Evolutionary conservation across 2,888 invertebrate genomes (phyloP).

Genomic region (Agrochola litura): DNA sequence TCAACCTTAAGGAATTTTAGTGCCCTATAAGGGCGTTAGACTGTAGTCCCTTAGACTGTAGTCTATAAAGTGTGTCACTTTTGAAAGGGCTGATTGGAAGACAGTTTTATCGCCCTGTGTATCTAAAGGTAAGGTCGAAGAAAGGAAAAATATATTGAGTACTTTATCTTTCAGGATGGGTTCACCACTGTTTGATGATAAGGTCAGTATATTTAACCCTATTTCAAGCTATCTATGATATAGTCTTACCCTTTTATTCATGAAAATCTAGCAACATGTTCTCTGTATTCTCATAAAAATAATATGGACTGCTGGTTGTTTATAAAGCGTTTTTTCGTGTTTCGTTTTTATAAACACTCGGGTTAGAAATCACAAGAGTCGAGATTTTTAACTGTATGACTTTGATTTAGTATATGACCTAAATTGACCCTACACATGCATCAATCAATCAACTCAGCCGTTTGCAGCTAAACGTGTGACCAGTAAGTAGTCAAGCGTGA

Average conservation of each 20-base stretch:
- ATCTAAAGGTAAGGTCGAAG: conserved; percentile 37
- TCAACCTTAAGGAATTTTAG: conserved; percentile 64
- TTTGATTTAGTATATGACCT: conserved; percentile 44
- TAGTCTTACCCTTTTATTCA: conserved; percentile 12
- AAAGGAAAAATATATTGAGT: conserved; percentile 55
- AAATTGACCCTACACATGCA: conserved; percentile 30
- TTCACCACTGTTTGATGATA: conserved; percentile 32
- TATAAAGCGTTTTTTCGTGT: background rate
- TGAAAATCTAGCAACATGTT: conserved; percentile 11
- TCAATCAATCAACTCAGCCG: conserved; percentile 19
- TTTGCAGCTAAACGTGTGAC: background rate
- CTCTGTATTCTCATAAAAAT: conserved; percentile 1
- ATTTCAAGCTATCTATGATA: conserved; percentile 20
- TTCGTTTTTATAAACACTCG: background rate
- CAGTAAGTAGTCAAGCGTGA: background rate
- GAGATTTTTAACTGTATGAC: conserved; percentile 16
- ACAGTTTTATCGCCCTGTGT: conserved; percentile 55
- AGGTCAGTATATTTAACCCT: conserved; percentile 39
- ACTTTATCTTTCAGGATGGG: conserved; percentile 35
- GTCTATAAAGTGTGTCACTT: conserved; percentile 59
- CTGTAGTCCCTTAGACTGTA: conserved; percentile 52
- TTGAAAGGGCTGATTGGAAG: conserved; percentile 63
- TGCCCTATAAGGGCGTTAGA: conserved; percentile 44
- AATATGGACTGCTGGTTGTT: background rate
- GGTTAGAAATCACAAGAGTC: background rate